Percentiles rank a stretch among this genome's conserved stretches.
Evolutionary conservation across 2,113 vertebrate genomes (phyloP).

Genomic region (Emydura subglobosa): DNA sequence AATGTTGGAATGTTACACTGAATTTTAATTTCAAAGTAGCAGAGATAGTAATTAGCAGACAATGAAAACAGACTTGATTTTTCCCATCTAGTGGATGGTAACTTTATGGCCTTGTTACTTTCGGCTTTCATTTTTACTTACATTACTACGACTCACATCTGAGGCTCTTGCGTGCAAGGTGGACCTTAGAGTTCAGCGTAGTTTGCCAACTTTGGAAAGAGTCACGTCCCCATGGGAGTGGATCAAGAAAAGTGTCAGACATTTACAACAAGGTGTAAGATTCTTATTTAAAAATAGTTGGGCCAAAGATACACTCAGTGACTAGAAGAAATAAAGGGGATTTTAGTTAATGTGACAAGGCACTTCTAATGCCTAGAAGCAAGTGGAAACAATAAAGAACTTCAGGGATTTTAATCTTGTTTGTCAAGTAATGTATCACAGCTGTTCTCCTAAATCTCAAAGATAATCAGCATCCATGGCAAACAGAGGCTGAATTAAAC

Average conservation of each 20-base stretch:
- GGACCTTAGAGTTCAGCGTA: neutral
- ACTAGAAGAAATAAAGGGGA: conserved; percentile 20
- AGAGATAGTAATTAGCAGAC: conserved; percentile 37
- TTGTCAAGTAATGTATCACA: conserved; percentile 72
- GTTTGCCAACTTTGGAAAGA: conserved; percentile 46
- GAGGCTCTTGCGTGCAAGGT: neutral
- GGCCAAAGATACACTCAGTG: neutral
- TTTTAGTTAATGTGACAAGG: conserved; percentile 37
- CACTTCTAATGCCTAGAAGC: conserved; percentile 29
- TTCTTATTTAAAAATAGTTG: conserved; percentile 60
- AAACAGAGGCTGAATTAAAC: conserved; percentile 51
- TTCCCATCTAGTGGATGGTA: neutral
- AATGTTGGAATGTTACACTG: neutral
- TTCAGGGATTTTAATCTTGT: conserved; percentile 62
- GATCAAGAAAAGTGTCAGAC: neutral
- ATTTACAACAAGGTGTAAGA: neutral
- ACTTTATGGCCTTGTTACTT: conserved; percentile 37
- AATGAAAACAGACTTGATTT: neutral
- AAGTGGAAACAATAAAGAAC: conserved; percentile 32
- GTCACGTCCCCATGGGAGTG: neutral
- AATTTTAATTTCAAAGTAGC: conserved; percentile 11
- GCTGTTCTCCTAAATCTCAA: conserved; percentile 64
- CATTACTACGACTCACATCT: neutral
- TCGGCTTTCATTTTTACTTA: neutral
- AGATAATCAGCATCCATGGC: conserved; percentile 54